Conservation (phyloP, 2,113 vertebrate species). For the Gopherus evgoodei region DNA sequence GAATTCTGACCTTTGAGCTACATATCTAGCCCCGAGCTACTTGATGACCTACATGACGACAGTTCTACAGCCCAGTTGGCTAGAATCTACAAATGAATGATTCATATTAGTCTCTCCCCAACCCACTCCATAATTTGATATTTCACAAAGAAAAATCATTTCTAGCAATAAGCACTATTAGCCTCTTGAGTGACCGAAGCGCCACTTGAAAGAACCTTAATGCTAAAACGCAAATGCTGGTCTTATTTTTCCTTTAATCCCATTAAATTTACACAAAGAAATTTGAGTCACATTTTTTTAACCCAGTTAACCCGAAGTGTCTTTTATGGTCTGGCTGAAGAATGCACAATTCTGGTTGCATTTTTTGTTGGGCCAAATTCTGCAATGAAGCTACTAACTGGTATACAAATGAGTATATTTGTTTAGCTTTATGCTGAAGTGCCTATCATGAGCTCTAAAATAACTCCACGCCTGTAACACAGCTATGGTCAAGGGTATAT, state of each 20-base stretch:
- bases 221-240: neutral
- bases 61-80: slow-evolving; percentile 29
- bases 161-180: neutral
- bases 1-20: slow-evolving; percentile 30
- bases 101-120: slow-evolving; percentile 30
- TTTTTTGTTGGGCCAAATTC: neutral
- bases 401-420: neutral
- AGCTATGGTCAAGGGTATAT: rapidly evolving
- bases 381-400: neutral
- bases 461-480: rapidly evolving
- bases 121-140: neutral
- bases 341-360: neutral
- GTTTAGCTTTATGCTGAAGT: neutral
- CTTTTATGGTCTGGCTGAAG: neutral
- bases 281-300: neutral
- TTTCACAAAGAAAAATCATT: neutral
- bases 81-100: slow-evolving; percentile 16
- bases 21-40: slow-evolving; percentile 55
- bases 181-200: neutral
- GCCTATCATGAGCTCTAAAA: neutral
- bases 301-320: neutral
- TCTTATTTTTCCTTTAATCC: neutral
- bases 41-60: slow-evolving; percentile 61
- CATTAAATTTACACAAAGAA: neutral
- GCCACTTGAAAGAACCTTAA: neutral